Conservation (phyloP, 1,140 invertebrate species). For the Scaptomyza pallida region DNA sequence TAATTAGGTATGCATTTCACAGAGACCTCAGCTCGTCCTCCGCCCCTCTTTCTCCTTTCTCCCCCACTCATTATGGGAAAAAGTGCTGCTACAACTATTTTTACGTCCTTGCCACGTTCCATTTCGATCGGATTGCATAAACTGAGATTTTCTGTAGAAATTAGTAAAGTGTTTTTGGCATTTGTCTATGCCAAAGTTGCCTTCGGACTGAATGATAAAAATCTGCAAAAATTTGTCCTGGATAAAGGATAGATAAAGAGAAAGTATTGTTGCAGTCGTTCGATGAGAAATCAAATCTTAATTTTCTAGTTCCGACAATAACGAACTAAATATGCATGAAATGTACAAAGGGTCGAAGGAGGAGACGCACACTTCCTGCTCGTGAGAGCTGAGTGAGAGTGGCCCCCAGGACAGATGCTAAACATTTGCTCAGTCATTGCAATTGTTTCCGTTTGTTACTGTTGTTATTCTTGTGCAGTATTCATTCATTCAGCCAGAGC, state of each 20-base stretch:
- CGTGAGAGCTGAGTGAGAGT: no score
- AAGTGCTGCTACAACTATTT: constrained; percentile 37
- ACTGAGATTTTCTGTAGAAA: constrained; percentile 18
- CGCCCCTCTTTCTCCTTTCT: no score
- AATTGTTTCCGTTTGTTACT: constrained; percentile 70
- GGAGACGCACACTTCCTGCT: constrained; percentile 8
- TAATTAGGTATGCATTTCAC: constrained; percentile 76
- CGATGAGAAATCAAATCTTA: constrained; percentile 39
- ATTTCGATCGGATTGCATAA: constrained; percentile 30
- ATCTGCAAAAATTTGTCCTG: constrained; percentile 1
- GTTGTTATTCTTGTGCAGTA: constrained; percentile 33
- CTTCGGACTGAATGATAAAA: neutral
- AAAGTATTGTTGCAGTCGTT: constrained; percentile 4
- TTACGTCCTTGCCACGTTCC: neutral
- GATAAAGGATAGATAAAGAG: no score
- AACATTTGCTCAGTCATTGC: constrained; percentile 76
- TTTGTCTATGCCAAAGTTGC: constrained; percentile 20
- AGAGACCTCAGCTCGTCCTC: neutral
- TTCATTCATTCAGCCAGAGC: neutral
- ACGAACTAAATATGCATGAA: constrained; percentile 37
- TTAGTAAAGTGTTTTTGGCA: constrained; percentile 15
- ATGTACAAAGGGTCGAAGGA: neutral
- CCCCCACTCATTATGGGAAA: neutral
- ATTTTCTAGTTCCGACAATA: constrained; percentile 39
- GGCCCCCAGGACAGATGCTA: constrained; percentile 63